phyloP scores from a whole-genome alignment of 2,888 invertebrate species.

The Diarsia mendica region DNA sequence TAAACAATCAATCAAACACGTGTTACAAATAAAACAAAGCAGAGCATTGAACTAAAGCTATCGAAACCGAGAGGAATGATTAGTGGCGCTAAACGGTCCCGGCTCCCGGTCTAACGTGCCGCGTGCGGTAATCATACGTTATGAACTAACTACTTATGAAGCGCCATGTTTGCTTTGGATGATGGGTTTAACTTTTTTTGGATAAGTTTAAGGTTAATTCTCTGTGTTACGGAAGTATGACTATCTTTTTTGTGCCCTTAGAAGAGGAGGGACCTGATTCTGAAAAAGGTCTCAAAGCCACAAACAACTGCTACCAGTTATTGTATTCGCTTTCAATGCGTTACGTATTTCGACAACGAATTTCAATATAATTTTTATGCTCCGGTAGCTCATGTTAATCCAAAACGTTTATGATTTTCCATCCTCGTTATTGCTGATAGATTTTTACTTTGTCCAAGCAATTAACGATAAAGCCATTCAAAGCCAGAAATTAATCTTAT shows the following conservation, averaged over 20 bases:
- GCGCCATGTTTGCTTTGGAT: conserved; percentile 36
- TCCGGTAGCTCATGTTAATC: not conserved
- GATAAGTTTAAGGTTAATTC: not conserved
- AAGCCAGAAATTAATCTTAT: not conserved
- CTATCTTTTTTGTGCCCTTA: not conserved
- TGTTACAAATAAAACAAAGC: conserved; percentile 52
- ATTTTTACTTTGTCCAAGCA: not conserved
- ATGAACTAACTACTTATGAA: conserved; percentile 31
- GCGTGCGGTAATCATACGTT: conserved; percentile 60
- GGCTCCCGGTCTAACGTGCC: conserved; percentile 50
- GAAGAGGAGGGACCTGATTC: not conserved
- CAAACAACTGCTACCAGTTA: not conserved
- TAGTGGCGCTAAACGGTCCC: conserved; percentile 48
- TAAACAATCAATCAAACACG: conserved; percentile 56
- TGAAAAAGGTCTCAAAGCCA: not conserved
- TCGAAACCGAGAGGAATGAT: conserved; percentile 49
- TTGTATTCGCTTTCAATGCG: not conserved
- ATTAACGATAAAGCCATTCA: not conserved
- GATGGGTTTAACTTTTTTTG: conserved; percentile 9
- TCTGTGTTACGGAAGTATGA: not conserved
- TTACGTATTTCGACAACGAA: not conserved
- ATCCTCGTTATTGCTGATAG: not conserved
- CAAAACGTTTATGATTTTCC: not conserved
- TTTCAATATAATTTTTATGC: not conserved
- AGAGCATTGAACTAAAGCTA: conserved; percentile 43